These are phyloP conservation scores for Drosophila histrio DNA, from an alignment of 2,888 invertebrate genomes.

Conservation along the genomic window DNA sequence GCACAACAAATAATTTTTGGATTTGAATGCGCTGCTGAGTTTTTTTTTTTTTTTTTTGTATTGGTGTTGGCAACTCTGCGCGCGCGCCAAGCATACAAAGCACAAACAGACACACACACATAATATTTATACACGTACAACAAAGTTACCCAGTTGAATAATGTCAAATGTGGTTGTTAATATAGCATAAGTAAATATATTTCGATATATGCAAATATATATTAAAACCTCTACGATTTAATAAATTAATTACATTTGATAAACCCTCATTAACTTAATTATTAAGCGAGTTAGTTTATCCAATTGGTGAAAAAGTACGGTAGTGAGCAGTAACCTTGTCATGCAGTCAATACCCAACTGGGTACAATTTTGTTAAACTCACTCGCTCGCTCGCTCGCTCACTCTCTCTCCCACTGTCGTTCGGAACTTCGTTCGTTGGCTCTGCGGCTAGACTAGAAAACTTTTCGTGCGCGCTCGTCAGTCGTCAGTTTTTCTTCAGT, in stretches of 20 bases:
- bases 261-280: neutral
- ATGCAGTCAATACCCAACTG: slow-evolving; percentile 23
- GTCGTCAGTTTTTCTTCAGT: slow-evolving; percentile 79
- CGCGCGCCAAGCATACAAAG: slow-evolving; percentile 63
- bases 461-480: slow-evolving; percentile 66
- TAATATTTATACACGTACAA: slow-evolving; percentile 3
- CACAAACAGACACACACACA: slow-evolving; percentile 29
- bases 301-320: slow-evolving; percentile 5
- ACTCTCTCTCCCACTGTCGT: slow-evolving; percentile 32
- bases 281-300: neutral
- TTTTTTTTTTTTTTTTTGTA: slow-evolving; percentile 37
- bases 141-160: slow-evolving; percentile 37
- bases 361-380: slow-evolving; percentile 59
- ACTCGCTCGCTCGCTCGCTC: slow-evolving; percentile 49
- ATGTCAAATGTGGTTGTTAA: neutral
- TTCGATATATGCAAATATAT: neutral
- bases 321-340: slow-evolving; percentile 14
- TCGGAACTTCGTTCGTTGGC: slow-evolving; percentile 59
- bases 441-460: slow-evolving; percentile 55
- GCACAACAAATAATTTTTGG: slow-evolving; percentile 39
- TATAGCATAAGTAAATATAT: neutral
- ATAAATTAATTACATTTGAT: neutral
- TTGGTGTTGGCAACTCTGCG: slow-evolving; percentile 66
- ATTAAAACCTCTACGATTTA: neutral
- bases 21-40: slow-evolving; percentile 44